Conservation (phyloP, 2,888 invertebrate species). For the Graphium colonna region DNA sequence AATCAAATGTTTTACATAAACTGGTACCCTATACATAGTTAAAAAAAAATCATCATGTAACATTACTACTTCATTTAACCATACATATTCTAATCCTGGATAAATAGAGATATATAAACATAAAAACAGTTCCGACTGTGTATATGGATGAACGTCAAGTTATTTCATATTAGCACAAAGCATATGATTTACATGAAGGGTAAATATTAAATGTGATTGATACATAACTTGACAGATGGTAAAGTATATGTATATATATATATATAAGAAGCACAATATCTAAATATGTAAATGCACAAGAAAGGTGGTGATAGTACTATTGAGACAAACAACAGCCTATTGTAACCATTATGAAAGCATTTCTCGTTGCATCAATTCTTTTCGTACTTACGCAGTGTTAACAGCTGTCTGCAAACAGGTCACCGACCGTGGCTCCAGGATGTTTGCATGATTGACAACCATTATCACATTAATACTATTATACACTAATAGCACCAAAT, state of each 20-base stretch:
- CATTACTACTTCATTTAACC: too few relatives aligned
- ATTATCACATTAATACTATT: conserved; percentile 76
- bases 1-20: too few relatives aligned
- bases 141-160: too few relatives aligned
- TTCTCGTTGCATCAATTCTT: conserved; percentile 66
- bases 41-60: too few relatives aligned
- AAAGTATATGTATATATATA: conserved; percentile 31
- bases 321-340: conserved; percentile 68
- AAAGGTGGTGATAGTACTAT: conserved; percentile 59
- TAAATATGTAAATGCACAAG: conserved; percentile 60
- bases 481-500: conserved; percentile 67
- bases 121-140: too few relatives aligned
- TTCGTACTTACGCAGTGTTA: conserved; percentile 69
- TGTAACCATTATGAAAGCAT: conserved; percentile 61
- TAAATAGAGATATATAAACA: too few relatives aligned
- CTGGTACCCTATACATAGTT: too few relatives aligned
- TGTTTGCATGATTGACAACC: conserved; percentile 79
- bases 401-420: conserved; percentile 64
- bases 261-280: conserved; percentile 58
- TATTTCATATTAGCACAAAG: conserved; percentile 21
- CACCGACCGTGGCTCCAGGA: conserved; percentile 63
- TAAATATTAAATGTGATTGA: conserved; percentile 16
- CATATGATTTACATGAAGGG: conserved; percentile 17
- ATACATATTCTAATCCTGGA: too few relatives aligned
- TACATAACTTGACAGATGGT: conserved; percentile 25